Evolutionary conservation across 2,113 vertebrate species (phyloP).

Genomic region (Tetrax tetrax): DNA sequence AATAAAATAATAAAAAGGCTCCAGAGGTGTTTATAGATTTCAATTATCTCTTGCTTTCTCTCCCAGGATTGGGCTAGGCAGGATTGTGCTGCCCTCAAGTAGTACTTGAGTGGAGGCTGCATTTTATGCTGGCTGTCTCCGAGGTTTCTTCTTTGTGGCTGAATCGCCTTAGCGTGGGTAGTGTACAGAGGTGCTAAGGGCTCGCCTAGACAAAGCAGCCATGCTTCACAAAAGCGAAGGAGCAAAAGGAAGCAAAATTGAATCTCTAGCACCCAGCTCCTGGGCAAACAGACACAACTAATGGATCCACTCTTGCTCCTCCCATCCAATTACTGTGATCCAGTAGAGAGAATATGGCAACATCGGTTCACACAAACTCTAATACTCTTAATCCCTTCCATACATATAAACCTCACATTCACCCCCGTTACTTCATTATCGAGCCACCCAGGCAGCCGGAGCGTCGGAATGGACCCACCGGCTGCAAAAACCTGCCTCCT

Average conservation of each 20-base stretch:
- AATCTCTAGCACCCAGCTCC: conserved; percentile 88
- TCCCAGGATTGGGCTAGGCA: conserved; percentile 82
- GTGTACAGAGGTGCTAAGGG: conserved; percentile 84
- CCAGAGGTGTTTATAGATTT: conserved; percentile 88
- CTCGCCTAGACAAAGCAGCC: conserved; percentile 81
- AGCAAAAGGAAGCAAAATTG: conserved; percentile 87
- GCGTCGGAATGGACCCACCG: conserved; percentile 75
- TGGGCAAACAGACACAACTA: conserved; percentile 92
- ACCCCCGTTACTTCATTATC: conserved; percentile 82
- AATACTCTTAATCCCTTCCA: conserved; percentile 91
- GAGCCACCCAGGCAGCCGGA: conserved; percentile 89
- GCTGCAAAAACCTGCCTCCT: conserved; percentile 75
- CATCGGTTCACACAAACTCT: conserved; percentile 87
- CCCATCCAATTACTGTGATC: conserved; percentile 92
- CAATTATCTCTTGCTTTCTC: conserved; percentile 82
- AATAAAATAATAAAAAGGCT: conserved; percentile 83
- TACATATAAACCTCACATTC: conserved; percentile 88
- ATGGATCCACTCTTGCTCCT: conserved; percentile 90
- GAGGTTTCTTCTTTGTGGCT: conserved; percentile 79
- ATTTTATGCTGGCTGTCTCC: conserved; percentile 71
- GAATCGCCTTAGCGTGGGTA: conserved; percentile 84
- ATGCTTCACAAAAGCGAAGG: conserved; percentile 83
- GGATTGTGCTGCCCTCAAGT: conserved; percentile 84
- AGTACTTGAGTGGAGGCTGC: conserved; percentile 80
- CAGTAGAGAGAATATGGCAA: conserved; percentile 85